Percentiles rank a stretch among this genome's conserved stretches.
These are phyloP conservation scores for Habroteleia sp. DNA, from an alignment of 2,888 invertebrate species.

Conservation along the genomic window DNA sequence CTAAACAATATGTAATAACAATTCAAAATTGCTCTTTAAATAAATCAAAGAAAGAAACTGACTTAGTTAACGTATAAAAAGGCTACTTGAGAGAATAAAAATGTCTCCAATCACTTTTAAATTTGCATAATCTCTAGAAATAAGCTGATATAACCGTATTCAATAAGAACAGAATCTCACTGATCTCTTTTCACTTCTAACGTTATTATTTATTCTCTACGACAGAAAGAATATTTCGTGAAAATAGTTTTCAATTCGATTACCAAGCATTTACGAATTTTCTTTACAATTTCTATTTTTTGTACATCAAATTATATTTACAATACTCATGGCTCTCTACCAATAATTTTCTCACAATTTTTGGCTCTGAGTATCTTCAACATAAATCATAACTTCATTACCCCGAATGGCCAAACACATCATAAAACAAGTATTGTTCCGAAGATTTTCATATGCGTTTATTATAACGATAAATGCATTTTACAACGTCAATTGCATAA, in stretches of 20 bases:
- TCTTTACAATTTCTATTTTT: slow-evolving; percentile 12
- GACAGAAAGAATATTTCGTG: background rate
- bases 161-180: slow-evolving; percentile 1
- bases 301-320: background rate
- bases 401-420: background rate
- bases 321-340: slow-evolving; percentile 1
- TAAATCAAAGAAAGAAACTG: too few species aligned
- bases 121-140: slow-evolving; percentile 18
- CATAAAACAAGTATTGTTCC: background rate
- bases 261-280: slow-evolving; percentile 13
- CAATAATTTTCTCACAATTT: slow-evolving; percentile 3
- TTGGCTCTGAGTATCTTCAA: background rate
- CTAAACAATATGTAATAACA: too few species aligned
- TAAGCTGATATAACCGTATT: slow-evolving; percentile 7
- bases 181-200: slow-evolving; percentile 11
- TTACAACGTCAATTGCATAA: background rate
- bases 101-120: slow-evolving; percentile 3
- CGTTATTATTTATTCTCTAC: slow-evolving; percentile 7
- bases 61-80: too few species aligned
- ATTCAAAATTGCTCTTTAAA: too few species aligned
- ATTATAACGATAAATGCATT: background rate
- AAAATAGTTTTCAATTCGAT: slow-evolving; percentile 15
- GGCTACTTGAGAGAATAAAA: background rate
- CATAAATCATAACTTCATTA: slow-evolving; percentile 12
- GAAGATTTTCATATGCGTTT: background rate